Evolutionary conservation across 1,140 invertebrate genomes (phyloP), one percentile per base, ranked within the genome.

Genomic region (Eupristina koningsbergeri): DNA sequence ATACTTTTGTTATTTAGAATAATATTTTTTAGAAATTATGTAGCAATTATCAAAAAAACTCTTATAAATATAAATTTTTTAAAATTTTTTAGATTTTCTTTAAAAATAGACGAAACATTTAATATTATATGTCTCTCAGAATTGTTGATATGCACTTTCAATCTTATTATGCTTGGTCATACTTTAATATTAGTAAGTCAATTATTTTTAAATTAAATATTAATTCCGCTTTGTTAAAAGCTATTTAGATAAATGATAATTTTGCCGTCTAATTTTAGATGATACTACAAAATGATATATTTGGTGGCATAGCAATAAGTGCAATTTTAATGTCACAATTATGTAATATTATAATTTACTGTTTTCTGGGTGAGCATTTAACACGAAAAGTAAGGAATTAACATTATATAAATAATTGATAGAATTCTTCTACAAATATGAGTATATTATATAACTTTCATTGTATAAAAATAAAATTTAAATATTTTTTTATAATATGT

Each of bases 91-190:
- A 89, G 89, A 63, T 89, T 89, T 13, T 58, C 87, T 19, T 58
- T 73, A 22, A 74, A 77, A 19, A 81, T 89, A n/a, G 87, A 89
- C 69, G 29, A 83, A 17, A 34, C 86, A 15, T 78, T 90, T 45
- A 83, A 86, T 41, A 73, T 80, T 34, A 84, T 88, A 53, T 88
- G 85, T 53, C 69, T 90, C 0, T 73, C 89, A 0, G 88, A 90
- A 80, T 36, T 90, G 34, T 15, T 88, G 0, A 80, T 84, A 39
- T 89, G 87, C 19, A 88, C 86, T 0, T 53, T 88, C 7, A 83
- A 82, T 34, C 87, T 90, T 47, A 88, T 88, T 3, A 85, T 53
- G 63, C 81, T 89, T 67, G 80, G 84, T 29, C 84, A 89, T 85
- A 86, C 86, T 47, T 74, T 61, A 41, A 80, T 88, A 1, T 86